phyloP scores from a whole-genome alignment of 37 sponge, comb jelly and placozoan species.

The Oopsacas minuta region DNA sequence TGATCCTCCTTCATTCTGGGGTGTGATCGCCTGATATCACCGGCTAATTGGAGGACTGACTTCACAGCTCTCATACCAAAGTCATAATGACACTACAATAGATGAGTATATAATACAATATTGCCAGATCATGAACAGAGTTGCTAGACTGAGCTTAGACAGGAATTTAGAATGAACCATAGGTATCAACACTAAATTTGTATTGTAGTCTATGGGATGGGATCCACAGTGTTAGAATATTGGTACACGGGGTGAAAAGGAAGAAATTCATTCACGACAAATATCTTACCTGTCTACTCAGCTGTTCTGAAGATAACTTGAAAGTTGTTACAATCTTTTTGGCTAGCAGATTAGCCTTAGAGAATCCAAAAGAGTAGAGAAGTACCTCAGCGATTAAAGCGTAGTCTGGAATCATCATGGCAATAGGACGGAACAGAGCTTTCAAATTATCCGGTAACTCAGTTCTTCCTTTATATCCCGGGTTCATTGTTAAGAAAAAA shows the following conservation, averaged over 20 bases:
- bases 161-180: neutral
- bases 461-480: conserved; percentile 95
- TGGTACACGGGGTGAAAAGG: no score
- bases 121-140: neutral
- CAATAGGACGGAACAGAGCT: conserved; percentile 86
- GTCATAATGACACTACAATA: conserved; percentile 20
- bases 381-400: conserved; percentile 97
- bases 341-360: conserved; percentile 78
- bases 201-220: no score
- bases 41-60: conserved; percentile 17
- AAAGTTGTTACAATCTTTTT: conserved; percentile 96
- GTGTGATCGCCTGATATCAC: neutral
- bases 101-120: conserved; percentile 11
- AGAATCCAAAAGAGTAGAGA: conserved; percentile 96
- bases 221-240: no score
- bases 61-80: conserved; percentile 22
- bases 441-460: conserved; percentile 98
- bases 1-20: neutral
- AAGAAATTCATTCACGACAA: no score
- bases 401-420: conserved; percentile 99
- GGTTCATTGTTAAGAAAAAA: conserved; percentile 97
- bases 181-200: neutral
- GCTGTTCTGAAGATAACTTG: conserved; percentile 94
- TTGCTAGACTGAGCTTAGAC: neutral
- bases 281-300: conserved; percentile 38